Base-by-base conservation (phyloP, 37 sponge, comb jelly and placozoan species). In the Ianthella basta region DNA sequence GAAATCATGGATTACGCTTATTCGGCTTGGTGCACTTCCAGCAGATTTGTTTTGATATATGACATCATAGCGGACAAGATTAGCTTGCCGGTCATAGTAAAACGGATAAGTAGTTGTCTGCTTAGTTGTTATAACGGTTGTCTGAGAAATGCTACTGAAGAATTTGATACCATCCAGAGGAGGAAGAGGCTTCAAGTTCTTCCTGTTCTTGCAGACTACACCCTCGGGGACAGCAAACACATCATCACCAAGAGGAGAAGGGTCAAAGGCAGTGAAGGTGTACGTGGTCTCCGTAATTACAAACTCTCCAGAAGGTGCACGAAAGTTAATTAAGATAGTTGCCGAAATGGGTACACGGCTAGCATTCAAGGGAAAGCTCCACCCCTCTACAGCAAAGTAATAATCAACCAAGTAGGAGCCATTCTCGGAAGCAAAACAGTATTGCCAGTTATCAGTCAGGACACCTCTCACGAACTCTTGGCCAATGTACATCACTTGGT, bases 171-270 rank as follows among this genome's bases (percentile, higher is more conserved):
- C 53, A 50, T 72, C 39, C 73, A 75, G 78, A 16, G 25, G 78
- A 44, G 78, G 78, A 14, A 75, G 37, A 6, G 37, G 16, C 37
- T 75, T 75, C 21, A 40, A 24, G 37, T 53, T 39, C 25, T 41
- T 75, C 53, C 78, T 75, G 54, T 75, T 75, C 53, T 10, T 82
- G 33, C 92, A 92, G 15, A 80, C 59, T 33, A 92, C 25, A 15
- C 89, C 92, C 34, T 32, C 65, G 0, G 92, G 92, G 24, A 91
- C 83, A n/a, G 19, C 0, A 53, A 91, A 87, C 12, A 77, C 36
- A n/a, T 53, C 61, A 65, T 82, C 86, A 18, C 34, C 32, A 15
- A 88, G 88, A 34, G 92, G 86, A 40, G 86, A 85, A 56, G 82
- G 32, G 0, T 55, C 21, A 39, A 82, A 87, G 41, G 67, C 67